These are phyloP conservation scores for Drosophila mimetica DNA, from an alignment of 2,888 invertebrate genomes.

Conservation along the genomic window DNA sequence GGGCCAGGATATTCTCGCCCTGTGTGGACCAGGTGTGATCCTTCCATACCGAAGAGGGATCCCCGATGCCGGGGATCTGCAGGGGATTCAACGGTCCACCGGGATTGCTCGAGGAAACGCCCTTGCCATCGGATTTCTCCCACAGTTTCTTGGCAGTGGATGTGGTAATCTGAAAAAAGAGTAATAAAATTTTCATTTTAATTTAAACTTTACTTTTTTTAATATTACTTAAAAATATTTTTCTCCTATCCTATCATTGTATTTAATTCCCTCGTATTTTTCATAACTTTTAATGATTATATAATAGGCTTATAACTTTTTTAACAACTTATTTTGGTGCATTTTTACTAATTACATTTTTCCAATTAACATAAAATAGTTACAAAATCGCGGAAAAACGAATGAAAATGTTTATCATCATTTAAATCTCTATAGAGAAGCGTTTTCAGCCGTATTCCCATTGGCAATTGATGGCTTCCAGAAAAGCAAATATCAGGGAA, in stretches of 20 bases:
- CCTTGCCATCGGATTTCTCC: constrained; percentile 93
- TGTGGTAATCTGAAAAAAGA: constrained; percentile 92
- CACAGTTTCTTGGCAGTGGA: constrained; percentile 97
- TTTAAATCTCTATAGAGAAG: not conserved
- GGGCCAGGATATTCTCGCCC: constrained; percentile 92
- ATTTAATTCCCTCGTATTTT: too few species aligned
- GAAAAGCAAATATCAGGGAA: constrained; percentile 24
- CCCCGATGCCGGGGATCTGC: constrained; percentile 87
- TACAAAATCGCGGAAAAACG: not conserved
- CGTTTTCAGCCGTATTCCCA: constrained; percentile 9
- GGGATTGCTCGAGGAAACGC: constrained; percentile 86
- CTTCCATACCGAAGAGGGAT: constrained; percentile 94
- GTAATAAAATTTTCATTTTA: not conserved
- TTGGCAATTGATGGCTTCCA: constrained; percentile 5
- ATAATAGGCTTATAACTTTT: too few species aligned
- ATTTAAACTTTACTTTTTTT: not conserved
- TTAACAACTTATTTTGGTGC: too few species aligned
- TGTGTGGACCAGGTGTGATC: constrained; percentile 97
- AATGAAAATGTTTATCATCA: not conserved
- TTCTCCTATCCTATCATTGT: not conserved
- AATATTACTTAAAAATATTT: not conserved
- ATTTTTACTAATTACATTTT: not conserved
- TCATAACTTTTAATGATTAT: too few species aligned
- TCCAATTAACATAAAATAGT: not conserved
- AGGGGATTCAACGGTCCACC: constrained; percentile 90